Conservation (phyloP, 2,113 vertebrate species). For the Balaeniceps rex region DNA sequence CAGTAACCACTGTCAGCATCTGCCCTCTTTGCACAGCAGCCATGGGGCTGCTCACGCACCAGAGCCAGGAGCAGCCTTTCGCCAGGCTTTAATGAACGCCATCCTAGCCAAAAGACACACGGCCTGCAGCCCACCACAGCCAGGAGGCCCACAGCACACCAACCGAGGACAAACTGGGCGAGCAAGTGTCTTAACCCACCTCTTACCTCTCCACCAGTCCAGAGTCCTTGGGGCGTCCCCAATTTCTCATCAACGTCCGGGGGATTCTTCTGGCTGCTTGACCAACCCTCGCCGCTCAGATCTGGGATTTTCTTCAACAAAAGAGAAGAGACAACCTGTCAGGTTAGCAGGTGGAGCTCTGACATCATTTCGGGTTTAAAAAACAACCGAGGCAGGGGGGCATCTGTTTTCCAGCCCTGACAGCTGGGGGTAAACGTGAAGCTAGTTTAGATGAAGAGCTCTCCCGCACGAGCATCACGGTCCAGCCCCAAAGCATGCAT, state of each 20-base stretch:
- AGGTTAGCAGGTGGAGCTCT: not conserved
- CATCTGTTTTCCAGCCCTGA: not conserved
- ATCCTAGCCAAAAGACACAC: not conserved
- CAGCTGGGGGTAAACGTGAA: not conserved
- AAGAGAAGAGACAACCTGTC: not conserved
- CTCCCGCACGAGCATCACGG: not conserved
- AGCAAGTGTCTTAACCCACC: not conserved
- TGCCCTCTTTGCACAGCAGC: not conserved
- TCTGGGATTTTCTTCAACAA: slow-evolving; percentile 11
- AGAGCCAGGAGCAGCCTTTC: not conserved
- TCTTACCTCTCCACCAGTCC: slow-evolving; percentile 47
- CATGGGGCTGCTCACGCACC: not conserved
- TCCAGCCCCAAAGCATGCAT: not conserved
- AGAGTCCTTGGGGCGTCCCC: not conserved
- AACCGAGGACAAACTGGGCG: not conserved
- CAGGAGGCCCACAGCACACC: not conserved
- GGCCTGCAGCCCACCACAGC: not conserved
- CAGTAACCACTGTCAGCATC: not conserved
- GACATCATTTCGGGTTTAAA: not conserved
- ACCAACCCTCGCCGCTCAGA: not conserved
- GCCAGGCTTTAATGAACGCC: not conserved
- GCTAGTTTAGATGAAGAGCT: not conserved
- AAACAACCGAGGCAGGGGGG: not conserved
- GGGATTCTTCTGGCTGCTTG: not conserved
- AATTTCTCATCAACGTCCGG: slow-evolving; percentile 28